These are phyloP conservation scores for Himalopsyche phryganea DNA, from an alignment of 1,140 invertebrate species.

Conservation along the genomic window DNA sequence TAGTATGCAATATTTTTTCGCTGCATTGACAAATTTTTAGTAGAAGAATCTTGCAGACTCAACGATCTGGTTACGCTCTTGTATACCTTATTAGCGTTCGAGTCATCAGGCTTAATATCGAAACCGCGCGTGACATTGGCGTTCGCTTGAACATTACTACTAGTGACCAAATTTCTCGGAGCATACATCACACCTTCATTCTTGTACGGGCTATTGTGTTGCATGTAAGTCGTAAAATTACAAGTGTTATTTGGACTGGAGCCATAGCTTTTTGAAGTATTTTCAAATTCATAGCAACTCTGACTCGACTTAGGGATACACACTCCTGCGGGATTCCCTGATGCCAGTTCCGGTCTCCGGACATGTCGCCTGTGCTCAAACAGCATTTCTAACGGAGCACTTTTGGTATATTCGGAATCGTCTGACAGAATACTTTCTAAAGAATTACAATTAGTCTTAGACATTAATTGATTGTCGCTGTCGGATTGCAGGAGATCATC, in stretches of 20 bases:
- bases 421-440: constrained; percentile 76
- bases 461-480: constrained; percentile 57
- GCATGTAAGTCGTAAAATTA: constrained; percentile 46
- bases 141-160: neutral
- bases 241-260: constrained; percentile 56
- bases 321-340: constrained; percentile 33
- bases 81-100: constrained; percentile 18
- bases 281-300: constrained; percentile 53
- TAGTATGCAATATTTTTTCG: constrained; percentile 56
- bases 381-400: constrained; percentile 68
- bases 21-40: constrained; percentile 37
- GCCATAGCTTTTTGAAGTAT: constrained; percentile 57
- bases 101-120: constrained; percentile 9
- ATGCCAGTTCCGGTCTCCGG: constrained; percentile 37
- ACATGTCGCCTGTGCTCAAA: constrained; percentile 51
- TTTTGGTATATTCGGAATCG: constrained; percentile 73
- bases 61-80: constrained; percentile 49
- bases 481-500: constrained; percentile 61
- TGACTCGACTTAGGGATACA: constrained; percentile 46
- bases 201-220: constrained; percentile 46
- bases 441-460: constrained; percentile 63
- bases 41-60: constrained; percentile 48
- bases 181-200: constrained; percentile 4
- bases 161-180: constrained; percentile 8
- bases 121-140: constrained; percentile 18